Evolutionary conservation across 2,888 invertebrate species (phyloP), one percentile per base, ranked within the genome.

Genomic region (Aphodius granarius): DNA sequence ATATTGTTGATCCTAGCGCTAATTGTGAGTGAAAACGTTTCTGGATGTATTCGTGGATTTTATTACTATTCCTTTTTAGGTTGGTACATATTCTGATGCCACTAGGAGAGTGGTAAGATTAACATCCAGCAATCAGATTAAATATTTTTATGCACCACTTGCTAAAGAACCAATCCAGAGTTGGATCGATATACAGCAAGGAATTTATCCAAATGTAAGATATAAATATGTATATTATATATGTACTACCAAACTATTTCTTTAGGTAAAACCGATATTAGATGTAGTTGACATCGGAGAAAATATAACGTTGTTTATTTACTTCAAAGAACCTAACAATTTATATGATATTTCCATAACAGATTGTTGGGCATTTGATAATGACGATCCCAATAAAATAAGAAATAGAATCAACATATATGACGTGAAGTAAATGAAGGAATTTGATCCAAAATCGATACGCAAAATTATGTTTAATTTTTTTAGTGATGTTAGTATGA

Each of bases 141-240:
- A 72, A 17, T 72, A 72, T n/a, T 72, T 75, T 66, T 68, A 72
- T 3, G 75, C 75, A 5, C 75, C 75, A 17, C 22, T 75, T 9
- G 72, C 72, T 1, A 75, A 66, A 17, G 72, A 65, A 23, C 72
- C 72, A n/a, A 21, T 75, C 20, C 62, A 72, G 0, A 75, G 75
- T 75, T 75, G 75, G 75, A 75, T 75, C 17, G 72, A 75, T 66
- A 63, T 75, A 18, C 75, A 75, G 18, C 66, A 75, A 72, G 75
- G 75, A 62, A 62, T 66, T 20, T 75, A 75, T 75, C 75, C 75
- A 15, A 20, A 72, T 62, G 75, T 75, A 66, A 74, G 66, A 20
- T 9, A 2, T 43, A 23, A 71, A 21, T 21, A 65, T 63, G 19
- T 19, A 65, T 15, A 15, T n/a, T n/a, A n/a, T n/a, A n/a, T n/a